Evolutionary conservation across 1,140 invertebrate species (phyloP).

Genomic region (Calephelis nemesis): DNA sequence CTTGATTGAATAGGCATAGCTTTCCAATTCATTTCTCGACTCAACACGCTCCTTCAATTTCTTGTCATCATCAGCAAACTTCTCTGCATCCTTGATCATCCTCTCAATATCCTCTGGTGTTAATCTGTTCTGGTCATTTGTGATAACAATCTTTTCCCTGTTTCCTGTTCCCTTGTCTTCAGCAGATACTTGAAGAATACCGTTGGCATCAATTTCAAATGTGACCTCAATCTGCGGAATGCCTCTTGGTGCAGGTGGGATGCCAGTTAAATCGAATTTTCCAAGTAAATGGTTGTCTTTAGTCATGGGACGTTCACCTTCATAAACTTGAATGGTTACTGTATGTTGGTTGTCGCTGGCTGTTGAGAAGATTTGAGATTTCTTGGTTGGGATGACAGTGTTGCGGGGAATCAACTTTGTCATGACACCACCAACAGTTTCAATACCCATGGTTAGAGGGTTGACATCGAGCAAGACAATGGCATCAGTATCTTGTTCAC

Average conservation of each 20-base stretch:
- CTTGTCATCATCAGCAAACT: slow-evolving; percentile 99
- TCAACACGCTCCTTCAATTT: slow-evolving; percentile 98
- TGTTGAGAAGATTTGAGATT: slow-evolving; percentile 99
- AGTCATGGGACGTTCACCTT: slow-evolving; percentile 98
- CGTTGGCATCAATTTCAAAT: slow-evolving; percentile 99
- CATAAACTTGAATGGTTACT: slow-evolving; percentile 94
- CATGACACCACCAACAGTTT: slow-evolving; percentile 99
- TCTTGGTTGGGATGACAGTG: slow-evolving; percentile 99
- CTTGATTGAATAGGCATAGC: slow-evolving; percentile 98
- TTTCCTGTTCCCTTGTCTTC: slow-evolving; percentile 99
- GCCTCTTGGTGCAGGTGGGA: slow-evolving; percentile 97
- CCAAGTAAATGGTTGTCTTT: slow-evolving; percentile 99
- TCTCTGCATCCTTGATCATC: slow-evolving; percentile 99
- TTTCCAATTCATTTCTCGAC: slow-evolving; percentile 96
- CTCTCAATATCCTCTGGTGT: slow-evolving; percentile 98
- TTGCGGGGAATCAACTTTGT: slow-evolving; percentile 99
- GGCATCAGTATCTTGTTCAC: slow-evolving; percentile 96
- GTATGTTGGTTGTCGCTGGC: slow-evolving; percentile 99
- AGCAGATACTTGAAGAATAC: slow-evolving; percentile 97
- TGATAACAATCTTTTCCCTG: slow-evolving; percentile 99
- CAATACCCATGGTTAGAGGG: slow-evolving; percentile 98
- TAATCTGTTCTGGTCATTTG: slow-evolving; percentile 97
- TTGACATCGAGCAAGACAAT: slow-evolving; percentile 98
- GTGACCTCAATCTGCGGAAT: slow-evolving; percentile 99
- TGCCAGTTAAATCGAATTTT: slow-evolving; percentile 99